Conservation (phyloP, 2,797 vertebrate species). For the Helarctos malayanus region DNA sequence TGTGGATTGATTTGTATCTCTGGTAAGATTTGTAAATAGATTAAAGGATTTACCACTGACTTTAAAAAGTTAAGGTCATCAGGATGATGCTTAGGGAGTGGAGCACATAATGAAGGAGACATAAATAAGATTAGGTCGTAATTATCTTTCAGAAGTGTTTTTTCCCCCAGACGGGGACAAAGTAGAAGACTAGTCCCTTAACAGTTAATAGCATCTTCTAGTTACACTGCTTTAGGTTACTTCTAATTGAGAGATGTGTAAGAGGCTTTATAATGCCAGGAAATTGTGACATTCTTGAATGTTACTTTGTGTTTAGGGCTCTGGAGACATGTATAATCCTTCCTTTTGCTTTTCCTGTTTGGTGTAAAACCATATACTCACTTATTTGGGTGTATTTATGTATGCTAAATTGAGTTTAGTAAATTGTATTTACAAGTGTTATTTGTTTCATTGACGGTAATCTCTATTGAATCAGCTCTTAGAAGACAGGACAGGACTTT, state of each 20-base stretch:
- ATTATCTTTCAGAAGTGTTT: background rate
- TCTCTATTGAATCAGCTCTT: background rate
- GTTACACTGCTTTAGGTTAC: background rate
- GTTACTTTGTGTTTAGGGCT: background rate
- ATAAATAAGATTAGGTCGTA: background rate
- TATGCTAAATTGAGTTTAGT: background rate
- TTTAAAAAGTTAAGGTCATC: background rate
- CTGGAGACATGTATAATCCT: background rate
- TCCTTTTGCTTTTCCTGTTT: background rate
- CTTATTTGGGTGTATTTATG: background rate
- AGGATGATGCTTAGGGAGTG: background rate
- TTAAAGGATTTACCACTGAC: background rate
- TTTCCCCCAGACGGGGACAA: background rate
- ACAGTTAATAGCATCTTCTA: background rate
- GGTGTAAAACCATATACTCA: background rate
- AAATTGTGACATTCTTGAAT: background rate
- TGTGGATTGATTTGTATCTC: background rate
- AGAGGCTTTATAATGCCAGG: background rate
- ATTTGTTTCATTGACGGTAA: background rate
- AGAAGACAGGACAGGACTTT: background rate
- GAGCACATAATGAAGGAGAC: background rate
- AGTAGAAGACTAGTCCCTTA: background rate
- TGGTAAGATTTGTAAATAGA: background rate
- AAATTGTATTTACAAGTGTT: background rate
- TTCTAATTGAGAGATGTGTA: background rate